A percentile compares a stretch with the other conserved stretches of the same genome.
These are phyloP conservation scores for Sandelia bainsii DNA, from an alignment of 2,797 vertebrate species.

Conservation along the genomic window DNA sequence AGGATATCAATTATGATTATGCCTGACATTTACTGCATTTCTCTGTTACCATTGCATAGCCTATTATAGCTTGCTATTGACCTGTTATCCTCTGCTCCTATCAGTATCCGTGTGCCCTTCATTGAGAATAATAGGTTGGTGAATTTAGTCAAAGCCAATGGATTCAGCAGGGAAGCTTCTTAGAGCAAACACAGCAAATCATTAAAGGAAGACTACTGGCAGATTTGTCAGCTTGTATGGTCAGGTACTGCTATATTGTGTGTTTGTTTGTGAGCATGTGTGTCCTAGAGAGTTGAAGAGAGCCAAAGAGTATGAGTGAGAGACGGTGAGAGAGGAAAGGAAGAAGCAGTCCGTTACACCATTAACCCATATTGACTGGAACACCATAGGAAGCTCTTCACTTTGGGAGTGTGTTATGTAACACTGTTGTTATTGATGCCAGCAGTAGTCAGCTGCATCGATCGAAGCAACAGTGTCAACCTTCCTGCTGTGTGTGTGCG, in stretches of 20 bases:
- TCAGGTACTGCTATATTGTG: constrained; percentile 51
- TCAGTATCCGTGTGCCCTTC: constrained; percentile 63
- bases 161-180: constrained; percentile 67
- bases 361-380: constrained; percentile 80
- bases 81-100: constrained; percentile 51
- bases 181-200: constrained; percentile 74
- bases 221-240: constrained; percentile 62
- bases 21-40: constrained; percentile 58
- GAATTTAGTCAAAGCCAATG: constrained; percentile 68
- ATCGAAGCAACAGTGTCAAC: constrained; percentile 77
- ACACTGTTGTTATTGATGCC: constrained; percentile 72
- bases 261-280: constrained; percentile 34
- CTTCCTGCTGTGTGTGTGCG: constrained; percentile 55
- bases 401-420: constrained; percentile 74
- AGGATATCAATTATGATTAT: constrained; percentile 50
- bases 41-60: constrained; percentile 34
- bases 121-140: constrained; percentile 70
- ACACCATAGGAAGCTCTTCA: constrained; percentile 72
- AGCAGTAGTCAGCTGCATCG: constrained; percentile 74
- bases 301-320: constrained; percentile 32
- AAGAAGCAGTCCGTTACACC: constrained; percentile 69
- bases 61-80: constrained; percentile 62
- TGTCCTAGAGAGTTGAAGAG: constrained; percentile 38
- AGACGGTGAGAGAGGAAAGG: constrained; percentile 37
- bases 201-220: constrained; percentile 62